Evolutionary conservation across 2,888 invertebrate species (phyloP).

Genomic region (Andricus curvator): DNA sequence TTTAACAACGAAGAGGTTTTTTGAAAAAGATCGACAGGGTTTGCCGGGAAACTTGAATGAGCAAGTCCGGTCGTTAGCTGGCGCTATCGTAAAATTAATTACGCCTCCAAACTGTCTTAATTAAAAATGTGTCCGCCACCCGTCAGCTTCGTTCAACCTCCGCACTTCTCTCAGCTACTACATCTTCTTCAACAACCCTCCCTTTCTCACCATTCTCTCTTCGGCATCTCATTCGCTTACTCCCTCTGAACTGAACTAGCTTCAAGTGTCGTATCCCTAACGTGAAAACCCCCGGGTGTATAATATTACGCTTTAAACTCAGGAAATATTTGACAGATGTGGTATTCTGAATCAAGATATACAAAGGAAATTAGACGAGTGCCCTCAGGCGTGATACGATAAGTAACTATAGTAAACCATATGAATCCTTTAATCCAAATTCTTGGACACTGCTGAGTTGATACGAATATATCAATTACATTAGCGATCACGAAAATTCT

Average conservation of each 20-base stretch:
- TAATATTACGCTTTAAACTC: constrained; percentile 34
- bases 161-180: constrained; percentile 43
- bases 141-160: constrained; percentile 61
- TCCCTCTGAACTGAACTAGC: constrained; percentile 17
- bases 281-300: constrained; percentile 17
- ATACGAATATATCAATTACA: neutral
- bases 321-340: constrained; percentile 37
- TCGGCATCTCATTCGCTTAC: constrained; percentile 28
- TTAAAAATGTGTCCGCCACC: constrained; percentile 75
- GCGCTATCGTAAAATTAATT: constrained; percentile 75
- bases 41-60: constrained; percentile 20
- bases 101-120: constrained; percentile 76
- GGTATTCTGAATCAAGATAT: constrained; percentile 28
- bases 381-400: neutral
- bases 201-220: constrained; percentile 50
- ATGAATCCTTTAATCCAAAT: neutral
- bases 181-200: constrained; percentile 23
- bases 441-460: neutral
- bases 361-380: constrained; percentile 19
- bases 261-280: constrained; percentile 37
- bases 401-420: constrained; percentile 9
- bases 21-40: constrained; percentile 33
- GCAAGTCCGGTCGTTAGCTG: constrained; percentile 63
- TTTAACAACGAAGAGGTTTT: constrained; percentile 24
- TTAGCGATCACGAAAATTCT: neutral